Base-by-base conservation (phyloP, 1,140 invertebrate species). In the Ips typographus region DNA sequence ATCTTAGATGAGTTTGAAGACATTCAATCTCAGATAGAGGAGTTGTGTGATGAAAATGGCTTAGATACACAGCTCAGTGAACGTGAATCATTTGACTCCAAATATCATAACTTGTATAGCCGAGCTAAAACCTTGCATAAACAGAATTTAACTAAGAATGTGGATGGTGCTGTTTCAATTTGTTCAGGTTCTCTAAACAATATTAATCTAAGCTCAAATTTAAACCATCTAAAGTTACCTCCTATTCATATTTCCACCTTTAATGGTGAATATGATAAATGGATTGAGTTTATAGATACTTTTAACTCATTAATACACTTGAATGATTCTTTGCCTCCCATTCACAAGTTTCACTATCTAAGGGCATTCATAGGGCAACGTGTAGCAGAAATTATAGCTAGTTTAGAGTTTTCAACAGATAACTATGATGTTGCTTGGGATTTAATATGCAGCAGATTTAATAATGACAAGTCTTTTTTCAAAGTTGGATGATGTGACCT, bases 301-400 rank as follows among this genome's bases (percentile, higher is more conserved):
- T 79, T 76, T 70, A 49, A 59, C 43, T 71, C 72, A 39, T 69
- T 80, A 36, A 77, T 80, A 39, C 76, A 79, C 62, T 64, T 74
- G 7, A 77, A 80, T 71, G 8, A 66, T 1, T 37, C 58, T 37
- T 65, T 78, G 5, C 39, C 38, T 8, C 40, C 69, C 8, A 65
- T 77, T 60, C 74, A 79, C 71, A 78, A 79, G 44, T 79, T 77
- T 70, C 68, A 78, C 70, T 76, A 73, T 70, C 64, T 79, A 43
- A 72, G 68, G 36, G 58, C 58, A 7, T 60, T 39, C 4, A 22
- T 60, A 43, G 41, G n/a, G 7, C 73, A 70, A 42, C 71, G 75
- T 4, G 76, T 74, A 6, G 37, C 63, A 3, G 40, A 68, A 4
- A 41, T 65, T 22, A 75, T 77, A 41, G 68, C 49, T 38, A 71